Base-by-base conservation (phyloP, 2,797 vertebrate species). In the Gymnodraco acuticeps region DNA sequence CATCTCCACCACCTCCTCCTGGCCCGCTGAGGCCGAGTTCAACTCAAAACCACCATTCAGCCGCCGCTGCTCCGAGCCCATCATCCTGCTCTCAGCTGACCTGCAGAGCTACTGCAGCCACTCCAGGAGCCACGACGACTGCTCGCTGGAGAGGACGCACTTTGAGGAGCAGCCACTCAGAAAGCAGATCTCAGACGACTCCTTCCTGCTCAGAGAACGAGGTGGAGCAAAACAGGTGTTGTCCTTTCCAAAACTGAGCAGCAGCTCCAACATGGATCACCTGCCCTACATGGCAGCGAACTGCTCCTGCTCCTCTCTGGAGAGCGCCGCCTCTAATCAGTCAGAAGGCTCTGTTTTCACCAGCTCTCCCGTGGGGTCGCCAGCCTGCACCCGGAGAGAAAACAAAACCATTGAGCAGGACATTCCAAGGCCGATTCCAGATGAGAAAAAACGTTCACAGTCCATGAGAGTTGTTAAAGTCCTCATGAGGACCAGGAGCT, bases 61-160 rank as follows among this genome's bases (percentile, higher is more conserved):
- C 83, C 96, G 98, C 17, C 96, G 97, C 74, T 96, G 95, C 88
- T 99, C 98, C 0, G 98, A 99, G 74, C 97, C 98, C 84, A 95
- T 93, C 82, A 88, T 96, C 72, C 70, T 92, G 70, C 88, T 81
- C 4, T 86, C 91, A 2, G 62, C 71, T 0, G 82, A 67, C 5
- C 89, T 91, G 1, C 75, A 78, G 14, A 88, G 77, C 54, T 90
- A 94, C 55, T 93, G 73, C n/a, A 52, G 93, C 63, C 92, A 97
- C 43, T 95, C 96, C 7, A 95, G 94, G 82, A 99, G 98, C 59
- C 95, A 97, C 1, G 97, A 96, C 3, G 94, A 95, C 90, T 96
- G 96, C 89, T 93, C 95, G 0, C 0, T 84, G 78, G 71, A 90
- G 53, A 91, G 62, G 52, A 82, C 86, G 2, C 51, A 68, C n/a